Evolutionary conservation across 2,797 vertebrate species (phyloP).

Genomic region (Mormyrus proboscirostris): DNA sequence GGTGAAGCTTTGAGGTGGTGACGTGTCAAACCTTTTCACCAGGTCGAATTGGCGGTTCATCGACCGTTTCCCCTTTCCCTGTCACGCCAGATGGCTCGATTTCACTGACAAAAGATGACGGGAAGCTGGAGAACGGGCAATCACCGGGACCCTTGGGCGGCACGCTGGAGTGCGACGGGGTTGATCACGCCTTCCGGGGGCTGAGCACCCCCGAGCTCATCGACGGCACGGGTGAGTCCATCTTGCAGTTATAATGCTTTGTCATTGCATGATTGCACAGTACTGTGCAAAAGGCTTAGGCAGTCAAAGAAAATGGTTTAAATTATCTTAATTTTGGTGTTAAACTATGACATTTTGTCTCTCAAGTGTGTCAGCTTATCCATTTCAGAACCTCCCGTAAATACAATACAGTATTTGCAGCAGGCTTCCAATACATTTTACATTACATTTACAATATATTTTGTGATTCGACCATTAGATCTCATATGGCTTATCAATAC

Average conservation of each 20-base stretch:
- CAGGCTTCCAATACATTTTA: not conserved
- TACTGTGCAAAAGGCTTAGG: not conserved
- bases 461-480: not conserved
- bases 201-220: conserved; percentile 73
- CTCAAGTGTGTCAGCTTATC: not conserved
- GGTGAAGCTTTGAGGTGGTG: not conserved
- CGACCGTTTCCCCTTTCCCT: conserved; percentile 23
- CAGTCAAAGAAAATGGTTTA: not conserved
- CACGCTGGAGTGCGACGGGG: conserved; percentile 67
- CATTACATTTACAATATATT: not conserved
- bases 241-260: not conserved
- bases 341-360: not conserved
- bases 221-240: conserved; percentile 72
- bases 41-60: not conserved
- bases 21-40: not conserved
- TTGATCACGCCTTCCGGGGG: conserved; percentile 64
- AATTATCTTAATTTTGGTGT: not conserved
- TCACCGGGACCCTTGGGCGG: conserved; percentile 62
- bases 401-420: not conserved
- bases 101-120: conserved; percentile 68
- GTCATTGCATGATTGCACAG: not conserved
- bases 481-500: not conserved
- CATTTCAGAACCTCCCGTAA: not conserved
- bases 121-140: conserved; percentile 77
- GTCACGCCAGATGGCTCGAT: conserved; percentile 66